These are phyloP conservation scores for Ectropis grisescens DNA, from an alignment of 1,140 invertebrate genomes.

Conservation along the genomic window DNA sequence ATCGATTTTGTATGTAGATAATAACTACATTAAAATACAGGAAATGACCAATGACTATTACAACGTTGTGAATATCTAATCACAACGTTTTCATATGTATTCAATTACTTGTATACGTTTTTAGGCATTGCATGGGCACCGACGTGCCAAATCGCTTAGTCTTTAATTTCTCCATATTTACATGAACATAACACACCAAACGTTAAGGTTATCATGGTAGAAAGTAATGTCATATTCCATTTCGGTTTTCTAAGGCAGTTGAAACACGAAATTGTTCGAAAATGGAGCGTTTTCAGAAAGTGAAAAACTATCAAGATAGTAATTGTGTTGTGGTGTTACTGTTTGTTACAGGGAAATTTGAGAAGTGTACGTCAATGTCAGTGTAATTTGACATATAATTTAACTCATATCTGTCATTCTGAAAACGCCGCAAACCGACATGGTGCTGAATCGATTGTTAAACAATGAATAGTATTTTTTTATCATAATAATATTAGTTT, in stretches of 20 bases:
- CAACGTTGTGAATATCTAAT: conserved; percentile 56
- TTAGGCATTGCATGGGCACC: conserved; percentile 55
- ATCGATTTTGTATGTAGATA: conserved; percentile 67
- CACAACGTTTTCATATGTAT: conserved; percentile 64
- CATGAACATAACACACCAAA: conserved; percentile 26
- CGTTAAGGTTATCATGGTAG: conserved; percentile 8
- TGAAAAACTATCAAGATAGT: too few species aligned
- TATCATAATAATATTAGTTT: too few species aligned
- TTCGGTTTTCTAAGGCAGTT: too few species aligned
- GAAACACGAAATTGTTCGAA: conserved; percentile 18
- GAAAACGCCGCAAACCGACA: too few species aligned
- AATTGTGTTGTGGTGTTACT: too few species aligned
- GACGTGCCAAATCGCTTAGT: conserved; percentile 50
- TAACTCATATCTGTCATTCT: too few species aligned
- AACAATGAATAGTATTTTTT: too few species aligned
- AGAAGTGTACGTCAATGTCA: too few species aligned
- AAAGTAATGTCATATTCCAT: too few species aligned
- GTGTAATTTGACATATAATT: too few species aligned
- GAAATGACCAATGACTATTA: conserved; percentile 62
- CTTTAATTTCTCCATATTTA: conserved; percentile 60
- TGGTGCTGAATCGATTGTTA: too few species aligned
- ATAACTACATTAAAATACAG: conserved; percentile 67
- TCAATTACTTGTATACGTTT: conserved; percentile 54
- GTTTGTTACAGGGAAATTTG: too few species aligned
- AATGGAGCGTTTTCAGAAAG: conserved; percentile 25